phyloP scores from a whole-genome alignment of 2,888 invertebrate genomes.

The Empis stercorea region DNA sequence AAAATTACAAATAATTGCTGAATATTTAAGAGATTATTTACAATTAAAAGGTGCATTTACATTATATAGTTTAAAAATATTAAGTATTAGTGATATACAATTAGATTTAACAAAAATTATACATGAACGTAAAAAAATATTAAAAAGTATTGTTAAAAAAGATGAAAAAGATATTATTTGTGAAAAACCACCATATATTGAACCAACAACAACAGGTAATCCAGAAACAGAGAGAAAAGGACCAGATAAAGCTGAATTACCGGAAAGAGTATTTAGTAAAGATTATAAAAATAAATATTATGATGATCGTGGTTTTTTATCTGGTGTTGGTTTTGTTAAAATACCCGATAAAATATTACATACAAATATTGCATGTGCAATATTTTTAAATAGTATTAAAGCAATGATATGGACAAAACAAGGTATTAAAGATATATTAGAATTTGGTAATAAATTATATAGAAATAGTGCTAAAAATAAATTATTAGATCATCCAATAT shows the following conservation, averaged over 20 bases:
- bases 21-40: background rate
- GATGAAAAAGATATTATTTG: background rate
- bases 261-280: constrained; percentile 9
- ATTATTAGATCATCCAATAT: constrained; percentile 4
- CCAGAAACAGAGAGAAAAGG: no score
- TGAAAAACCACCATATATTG: background rate
- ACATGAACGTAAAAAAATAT: background rate
- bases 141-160: background rate
- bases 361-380: constrained; percentile 31
- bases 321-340: constrained; percentile 28
- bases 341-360: constrained; percentile 28
- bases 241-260: background rate
- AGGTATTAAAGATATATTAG: constrained; percentile 29
- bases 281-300: constrained; percentile 19
- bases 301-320: constrained; percentile 26
- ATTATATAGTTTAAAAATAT: constrained; percentile 1
- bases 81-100: background rate
- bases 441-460: constrained; percentile 29
- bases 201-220: background rate
- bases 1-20: background rate
- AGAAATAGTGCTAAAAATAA: constrained; percentile 13
- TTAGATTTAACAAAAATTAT: background rate
- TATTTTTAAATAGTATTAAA: constrained; percentile 29
- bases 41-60: background rate
- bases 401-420: constrained; percentile 32